Evolutionary conservation across 2,797 vertebrate genomes (phyloP).

Genomic region (Tragopan temminckii): DNA sequence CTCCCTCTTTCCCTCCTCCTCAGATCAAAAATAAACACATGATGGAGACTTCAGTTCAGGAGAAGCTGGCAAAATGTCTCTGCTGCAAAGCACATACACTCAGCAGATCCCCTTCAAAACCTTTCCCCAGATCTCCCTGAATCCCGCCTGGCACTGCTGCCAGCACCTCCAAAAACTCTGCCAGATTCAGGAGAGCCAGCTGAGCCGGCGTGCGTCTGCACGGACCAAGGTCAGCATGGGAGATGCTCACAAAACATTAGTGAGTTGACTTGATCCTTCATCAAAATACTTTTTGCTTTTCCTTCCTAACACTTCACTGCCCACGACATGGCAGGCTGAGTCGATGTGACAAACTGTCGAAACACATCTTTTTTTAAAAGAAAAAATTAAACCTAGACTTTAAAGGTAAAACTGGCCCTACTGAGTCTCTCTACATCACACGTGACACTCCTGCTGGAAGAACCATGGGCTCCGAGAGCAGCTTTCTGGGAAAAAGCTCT

Average conservation of each 20-base stretch:
- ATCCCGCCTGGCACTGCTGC: not conserved
- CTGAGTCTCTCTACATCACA: not conserved
- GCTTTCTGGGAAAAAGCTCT: not conserved
- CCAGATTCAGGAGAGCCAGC: not conserved
- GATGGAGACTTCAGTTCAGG: slow-evolving; percentile 1
- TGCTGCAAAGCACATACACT: not conserved
- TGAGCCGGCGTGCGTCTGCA: not conserved
- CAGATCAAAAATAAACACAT: slow-evolving; percentile 55
- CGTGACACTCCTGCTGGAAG: not conserved
- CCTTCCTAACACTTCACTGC: slow-evolving; percentile 69
- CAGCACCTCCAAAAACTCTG: not conserved
- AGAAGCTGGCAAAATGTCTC: slow-evolving; percentile 39
- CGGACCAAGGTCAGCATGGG: slow-evolving; percentile 19
- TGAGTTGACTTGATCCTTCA: slow-evolving; percentile 48
- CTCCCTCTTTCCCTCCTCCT: slow-evolving; percentile 38
- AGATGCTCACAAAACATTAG: slow-evolving; percentile 49
- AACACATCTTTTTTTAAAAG: slow-evolving; percentile 59
- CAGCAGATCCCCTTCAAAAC: not conserved
- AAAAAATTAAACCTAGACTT: slow-evolving; percentile 55
- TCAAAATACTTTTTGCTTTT: slow-evolving; percentile 62
- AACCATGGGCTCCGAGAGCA: not conserved
- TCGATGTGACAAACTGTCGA: slow-evolving; percentile 75
- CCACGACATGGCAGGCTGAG: slow-evolving; percentile 66
- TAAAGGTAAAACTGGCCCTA: slow-evolving; percentile 45
- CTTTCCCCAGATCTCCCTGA: not conserved